Conservation (phyloP, 2,888 invertebrate species). For the Drosophila acutilabella region DNA sequence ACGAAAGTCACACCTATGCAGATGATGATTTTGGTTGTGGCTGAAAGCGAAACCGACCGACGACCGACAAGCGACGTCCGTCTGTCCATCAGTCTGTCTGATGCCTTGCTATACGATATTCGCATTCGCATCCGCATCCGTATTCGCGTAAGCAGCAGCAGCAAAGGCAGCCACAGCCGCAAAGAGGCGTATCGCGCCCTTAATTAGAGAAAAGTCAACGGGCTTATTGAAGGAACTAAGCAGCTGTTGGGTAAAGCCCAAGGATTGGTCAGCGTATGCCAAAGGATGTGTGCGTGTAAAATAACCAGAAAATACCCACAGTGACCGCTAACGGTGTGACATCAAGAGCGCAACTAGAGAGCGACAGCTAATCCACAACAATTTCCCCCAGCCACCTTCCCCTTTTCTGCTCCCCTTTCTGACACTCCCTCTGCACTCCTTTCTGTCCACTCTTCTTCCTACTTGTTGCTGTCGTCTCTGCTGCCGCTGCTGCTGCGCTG, state of each 20-base stretch:
- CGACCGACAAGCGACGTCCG: background rate
- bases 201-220: constrained; percentile 51
- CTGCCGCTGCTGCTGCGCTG: background rate
- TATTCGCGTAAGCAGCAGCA: constrained; percentile 13
- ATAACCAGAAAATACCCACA: constrained; percentile 4
- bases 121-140: constrained; percentile 13
- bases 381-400: background rate
- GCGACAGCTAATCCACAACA: constrained; percentile 7
- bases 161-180: constrained; percentile 1
- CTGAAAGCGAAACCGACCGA: constrained; percentile 33
- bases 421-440: constrained; percentile 1
- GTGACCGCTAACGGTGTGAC: constrained; percentile 6
- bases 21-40: constrained; percentile 18
- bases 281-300: background rate
- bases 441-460: background rate
- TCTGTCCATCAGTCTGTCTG: constrained; percentile 1
- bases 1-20: constrained; percentile 33
- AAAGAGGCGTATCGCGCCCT: constrained; percentile 37
- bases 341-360: background rate
- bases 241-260: constrained; percentile 44
- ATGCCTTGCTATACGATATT: constrained; percentile 10
- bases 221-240: constrained; percentile 11
- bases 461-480: background rate
- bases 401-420: background rate
- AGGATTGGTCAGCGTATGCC: constrained; percentile 13